Base-by-base conservation (phyloP, 2,797 vertebrate species). In the Manis javanica region DNA sequence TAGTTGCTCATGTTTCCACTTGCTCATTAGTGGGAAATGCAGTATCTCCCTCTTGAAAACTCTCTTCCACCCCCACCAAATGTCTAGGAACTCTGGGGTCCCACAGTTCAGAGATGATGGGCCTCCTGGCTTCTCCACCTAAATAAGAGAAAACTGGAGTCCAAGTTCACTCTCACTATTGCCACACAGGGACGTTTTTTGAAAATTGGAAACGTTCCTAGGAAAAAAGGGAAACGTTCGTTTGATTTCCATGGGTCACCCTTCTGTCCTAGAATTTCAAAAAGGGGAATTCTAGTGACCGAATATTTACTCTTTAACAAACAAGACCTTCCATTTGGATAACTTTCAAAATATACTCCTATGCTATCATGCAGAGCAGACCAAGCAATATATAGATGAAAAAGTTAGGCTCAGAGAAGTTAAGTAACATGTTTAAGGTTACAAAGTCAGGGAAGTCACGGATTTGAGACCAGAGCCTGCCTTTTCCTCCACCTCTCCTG, bases 271-370 rank as follows among this genome's bases (percentile, higher is more conserved):
- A 75, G 39, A 71, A n/a, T 88, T 92, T 94, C 63, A 34, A 77
- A 90, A 89, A 18, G 49, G n/a, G 11, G 13, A 63, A 61, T 59
- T 84, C 9, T 34, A 42, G 15, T 94, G 31, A n/a, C n/a, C 75
- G 87, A 87, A 71, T 95, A 63, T 75, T 81, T 91, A 14, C 72
- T 55, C 23, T 85, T 92, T 94, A 69, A 64, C 49, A 83, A 63
- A 57, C 7, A 71, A 49, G 46, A 53, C 3, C 23, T 81, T 88
- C 61, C 16, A 46, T 77, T 91, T 88, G 13, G 51, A 37, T 64
- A 91, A 64, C 31, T 71, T 90, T 84, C 24, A 90, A 77, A 78
- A 68, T 75, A 79, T 71, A 77, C 31, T 49, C 49, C n/a, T 42
- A 72, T 63, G 59, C 9, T 34, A 57, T 64, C 34, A 69, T 39